Evolutionary conservation across 2,113 vertebrate species (phyloP).

Genomic region (Syngnathus scovelli): DNA sequence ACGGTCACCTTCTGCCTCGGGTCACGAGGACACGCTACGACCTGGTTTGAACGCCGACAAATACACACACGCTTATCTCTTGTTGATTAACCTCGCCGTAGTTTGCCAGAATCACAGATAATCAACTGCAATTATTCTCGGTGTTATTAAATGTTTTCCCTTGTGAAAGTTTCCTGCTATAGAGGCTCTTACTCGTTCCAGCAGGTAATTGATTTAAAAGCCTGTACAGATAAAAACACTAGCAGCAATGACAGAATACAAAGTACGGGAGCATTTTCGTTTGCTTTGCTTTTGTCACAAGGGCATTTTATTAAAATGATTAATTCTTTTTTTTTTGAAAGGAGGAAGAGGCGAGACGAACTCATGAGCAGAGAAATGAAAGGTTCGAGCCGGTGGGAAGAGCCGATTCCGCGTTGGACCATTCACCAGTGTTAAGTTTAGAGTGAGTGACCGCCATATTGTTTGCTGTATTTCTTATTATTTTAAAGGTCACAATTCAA

Average conservation of each 20-base stretch:
- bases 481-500: not conserved
- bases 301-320: not conserved
- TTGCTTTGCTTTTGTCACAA: not conserved
- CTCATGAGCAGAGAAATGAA: slow-evolving; percentile 78
- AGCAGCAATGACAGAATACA: slow-evolving; percentile 15
- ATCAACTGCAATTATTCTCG: slow-evolving; percentile 14
- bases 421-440: slow-evolving; percentile 73
- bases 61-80: slow-evolving; percentile 2
- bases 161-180: slow-evolving; percentile 33
- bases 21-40: slow-evolving; percentile 15
- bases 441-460: slow-evolving; percentile 77
- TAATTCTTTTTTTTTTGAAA: slow-evolving; percentile 33
- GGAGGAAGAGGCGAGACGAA: slow-evolving; percentile 77
- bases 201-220: slow-evolving; percentile 49
- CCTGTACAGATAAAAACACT: slow-evolving; percentile 14
- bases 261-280: slow-evolving; percentile 4
- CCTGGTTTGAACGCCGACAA: not conserved
- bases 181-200: slow-evolving; percentile 14
- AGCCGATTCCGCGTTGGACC: slow-evolving; percentile 84
- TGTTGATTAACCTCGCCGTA: slow-evolving; percentile 4
- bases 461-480: not conserved
- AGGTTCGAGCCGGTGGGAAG: slow-evolving; percentile 89
- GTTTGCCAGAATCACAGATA: slow-evolving; percentile 1
- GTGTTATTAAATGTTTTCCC: slow-evolving; percentile 15
- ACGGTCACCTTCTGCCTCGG: slow-evolving; percentile 14